phyloP scores from a whole-genome alignment of 2,797 vertebrate species.

The Hydrolagus colliei region DNA sequence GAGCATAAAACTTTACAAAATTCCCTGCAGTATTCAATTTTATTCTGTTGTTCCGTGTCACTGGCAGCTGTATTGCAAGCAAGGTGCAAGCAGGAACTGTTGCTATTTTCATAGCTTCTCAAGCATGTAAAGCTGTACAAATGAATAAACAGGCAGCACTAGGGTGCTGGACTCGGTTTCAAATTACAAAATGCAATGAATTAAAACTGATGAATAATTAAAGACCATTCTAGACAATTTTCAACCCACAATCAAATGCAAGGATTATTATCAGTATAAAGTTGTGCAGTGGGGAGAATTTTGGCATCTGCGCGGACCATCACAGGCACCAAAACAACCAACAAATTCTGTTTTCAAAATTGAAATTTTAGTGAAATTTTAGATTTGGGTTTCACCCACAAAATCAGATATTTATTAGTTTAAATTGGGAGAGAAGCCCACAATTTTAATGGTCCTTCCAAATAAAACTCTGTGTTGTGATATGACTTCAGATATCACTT shows the following conservation, averaged over 20 bases:
- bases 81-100: not conserved
- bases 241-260: no score
- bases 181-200: not conserved
- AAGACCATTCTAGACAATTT: no score
- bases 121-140: not conserved
- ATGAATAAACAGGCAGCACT: not conserved
- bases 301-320: no score
- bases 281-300: no score
- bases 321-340: no score
- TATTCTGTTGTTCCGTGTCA: not conserved
- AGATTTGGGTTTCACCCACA: no score
- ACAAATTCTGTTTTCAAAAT: no score
- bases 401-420: no score
- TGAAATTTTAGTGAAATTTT: no score
- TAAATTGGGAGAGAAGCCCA: no score
- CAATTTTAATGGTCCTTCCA: no score
- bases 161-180: not conserved
- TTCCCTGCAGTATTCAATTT: not conserved
- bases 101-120: not conserved
- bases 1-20: not conserved
- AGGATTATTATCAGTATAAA: no score
- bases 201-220: conserved; percentile 3
- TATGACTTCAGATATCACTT: not conserved
- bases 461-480: not conserved
- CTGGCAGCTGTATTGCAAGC: not conserved